These are phyloP conservation scores for Chiloscyllium punctatum DNA, from an alignment of 2,797 vertebrate species.

Conservation along the genomic window DNA sequence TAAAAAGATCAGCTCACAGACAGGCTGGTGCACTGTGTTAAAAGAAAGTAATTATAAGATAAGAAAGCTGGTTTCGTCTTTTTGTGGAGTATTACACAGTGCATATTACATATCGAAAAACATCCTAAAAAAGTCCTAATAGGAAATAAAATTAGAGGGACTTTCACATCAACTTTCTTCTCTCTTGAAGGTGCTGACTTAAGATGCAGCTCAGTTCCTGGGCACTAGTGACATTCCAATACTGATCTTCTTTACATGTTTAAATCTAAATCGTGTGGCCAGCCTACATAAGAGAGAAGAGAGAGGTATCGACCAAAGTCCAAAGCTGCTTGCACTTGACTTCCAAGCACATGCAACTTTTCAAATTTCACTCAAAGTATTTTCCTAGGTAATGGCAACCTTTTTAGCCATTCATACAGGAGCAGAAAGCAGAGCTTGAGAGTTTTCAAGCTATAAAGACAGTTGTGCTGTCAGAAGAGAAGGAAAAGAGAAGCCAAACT, in stretches of 20 bases:
- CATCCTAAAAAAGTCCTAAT: neutral
- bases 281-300: neutral
- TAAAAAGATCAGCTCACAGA: neutral
- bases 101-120: neutral
- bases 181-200: neutral
- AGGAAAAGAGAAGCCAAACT: neutral
- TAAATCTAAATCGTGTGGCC: neutral
- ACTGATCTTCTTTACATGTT: neutral
- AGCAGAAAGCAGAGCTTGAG: neutral
- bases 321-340: neutral
- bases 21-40: neutral
- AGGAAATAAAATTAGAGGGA: neutral
- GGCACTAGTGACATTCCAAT: neutral
- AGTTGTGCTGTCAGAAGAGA: neutral
- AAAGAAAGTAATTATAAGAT: constrained; percentile 1
- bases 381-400: neutral
- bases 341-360: neutral
- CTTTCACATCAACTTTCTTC: neutral
- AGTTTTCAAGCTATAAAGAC: neutral
- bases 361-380: neutral
- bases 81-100: neutral
- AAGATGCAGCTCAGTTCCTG: neutral
- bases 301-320: neutral
- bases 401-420: neutral
- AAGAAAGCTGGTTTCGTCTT: neutral